A percentile compares a stretch with the other conserved stretches of the same genome.
These are phyloP conservation scores for Drosophila tristis DNA, from an alignment of 1,140 invertebrate genomes.

Conservation along the genomic window DNA sequence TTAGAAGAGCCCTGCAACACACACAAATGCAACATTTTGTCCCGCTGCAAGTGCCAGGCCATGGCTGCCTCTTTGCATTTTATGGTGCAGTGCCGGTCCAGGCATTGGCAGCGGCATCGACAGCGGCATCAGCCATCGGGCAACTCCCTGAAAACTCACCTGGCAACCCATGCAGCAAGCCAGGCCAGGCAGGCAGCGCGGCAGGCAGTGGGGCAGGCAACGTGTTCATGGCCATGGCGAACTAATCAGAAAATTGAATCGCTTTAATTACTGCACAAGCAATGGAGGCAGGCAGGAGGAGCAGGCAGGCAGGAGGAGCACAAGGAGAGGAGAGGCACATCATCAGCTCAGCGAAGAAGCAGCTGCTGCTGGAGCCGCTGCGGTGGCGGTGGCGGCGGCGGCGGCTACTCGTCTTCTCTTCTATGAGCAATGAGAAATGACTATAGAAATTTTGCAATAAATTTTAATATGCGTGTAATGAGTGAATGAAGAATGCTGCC, in stretches of 20 bases:
- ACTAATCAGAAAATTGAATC: constrained; percentile 83
- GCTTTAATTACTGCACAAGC: constrained; percentile 83
- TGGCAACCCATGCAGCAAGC: constrained; percentile 25
- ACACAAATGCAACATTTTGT: constrained; percentile 36
- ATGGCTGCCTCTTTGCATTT: constrained; percentile 67
- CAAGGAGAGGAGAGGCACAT: constrained; percentile 28
- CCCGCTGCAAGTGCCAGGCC: constrained; percentile 47
- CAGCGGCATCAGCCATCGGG: background rate
- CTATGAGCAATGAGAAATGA: constrained; percentile 69
- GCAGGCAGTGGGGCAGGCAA: constrained; percentile 20
- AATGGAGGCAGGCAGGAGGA: constrained; percentile 55
- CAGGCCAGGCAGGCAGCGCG: background rate
- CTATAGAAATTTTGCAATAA: constrained; percentile 80
- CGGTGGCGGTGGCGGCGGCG: constrained; percentile 4
- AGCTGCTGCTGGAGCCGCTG: constrained; percentile 9
- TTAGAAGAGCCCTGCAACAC: constrained; percentile 26
- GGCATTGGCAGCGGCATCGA: background rate
- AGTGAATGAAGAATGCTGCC: constrained; percentile 71
- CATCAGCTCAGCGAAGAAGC: constrained; percentile 25
- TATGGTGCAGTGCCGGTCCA: constrained; percentile 49
- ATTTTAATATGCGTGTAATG: constrained; percentile 83
- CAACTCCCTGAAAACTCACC: constrained; percentile 48
- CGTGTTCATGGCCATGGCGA: constrained; percentile 78
- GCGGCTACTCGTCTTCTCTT: constrained; percentile 73
- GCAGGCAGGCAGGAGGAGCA: constrained; percentile 13